A percentile compares a stretch with the other conserved stretches of the same genome.
phyloP scores from a whole-genome alignment of 2,113 vertebrate genomes.

The Cygnus buccinator region DNA sequence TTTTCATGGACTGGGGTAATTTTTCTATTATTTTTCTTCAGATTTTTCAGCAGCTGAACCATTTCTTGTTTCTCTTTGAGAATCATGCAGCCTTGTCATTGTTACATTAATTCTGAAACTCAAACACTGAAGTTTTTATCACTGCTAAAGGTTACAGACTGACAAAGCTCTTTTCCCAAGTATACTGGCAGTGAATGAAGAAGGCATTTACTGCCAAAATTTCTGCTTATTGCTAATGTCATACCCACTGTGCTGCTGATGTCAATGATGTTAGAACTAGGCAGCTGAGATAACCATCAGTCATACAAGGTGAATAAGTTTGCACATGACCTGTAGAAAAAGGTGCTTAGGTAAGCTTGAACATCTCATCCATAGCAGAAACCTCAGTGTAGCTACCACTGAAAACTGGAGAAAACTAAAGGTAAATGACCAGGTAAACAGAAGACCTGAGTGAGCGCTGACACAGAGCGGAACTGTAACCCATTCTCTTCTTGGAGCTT shows the following conservation, averaged over 20 bases:
- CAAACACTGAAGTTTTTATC: background rate
- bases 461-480: background rate
- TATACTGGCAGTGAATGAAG: background rate
- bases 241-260: background rate
- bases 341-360: background rate
- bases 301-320: background rate
- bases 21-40: background rate
- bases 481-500: background rate
- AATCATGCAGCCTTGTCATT: background rate
- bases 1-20: background rate
- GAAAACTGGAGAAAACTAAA: background rate
- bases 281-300: background rate
- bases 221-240: background rate
- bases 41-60: background rate
- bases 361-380: background rate
- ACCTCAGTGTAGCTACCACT: background rate
- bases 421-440: background rate
- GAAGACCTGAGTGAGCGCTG: background rate
- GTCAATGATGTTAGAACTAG: background rate
- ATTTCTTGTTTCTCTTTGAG: constrained; percentile 23
- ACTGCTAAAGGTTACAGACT: background rate
- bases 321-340: background rate
- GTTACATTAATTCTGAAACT: background rate
- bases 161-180: background rate
- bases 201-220: background rate